Evolutionary conservation across 2,888 invertebrate species (phyloP).

Genomic region (Agonopterix subpropinquella): DNA sequence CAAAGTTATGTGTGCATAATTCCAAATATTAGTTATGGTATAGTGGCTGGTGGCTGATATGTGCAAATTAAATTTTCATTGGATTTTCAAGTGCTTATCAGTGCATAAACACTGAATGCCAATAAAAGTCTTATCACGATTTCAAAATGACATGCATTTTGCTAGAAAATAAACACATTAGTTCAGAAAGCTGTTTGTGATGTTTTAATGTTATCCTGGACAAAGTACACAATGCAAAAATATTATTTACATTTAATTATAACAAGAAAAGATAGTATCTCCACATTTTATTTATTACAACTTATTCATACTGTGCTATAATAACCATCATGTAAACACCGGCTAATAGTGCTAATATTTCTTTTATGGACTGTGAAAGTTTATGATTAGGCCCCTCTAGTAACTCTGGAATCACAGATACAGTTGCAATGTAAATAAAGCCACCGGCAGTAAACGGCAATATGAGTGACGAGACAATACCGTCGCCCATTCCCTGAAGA

Average conservation of each 20-base stretch:
- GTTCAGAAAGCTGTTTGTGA: constrained; percentile 11
- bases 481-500: constrained; percentile 82
- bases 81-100: background rate
- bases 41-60: too few relatives aligned
- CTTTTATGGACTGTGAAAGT: constrained; percentile 91
- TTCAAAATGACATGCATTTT: background rate
- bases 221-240: constrained; percentile 13
- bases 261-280: constrained; percentile 4
- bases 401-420: constrained; percentile 98
- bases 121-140: too few relatives aligned
- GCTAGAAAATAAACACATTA: background rate
- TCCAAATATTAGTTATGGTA: too few relatives aligned
- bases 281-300: constrained; percentile 1
- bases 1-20: too few relatives aligned
- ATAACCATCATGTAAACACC: constrained; percentile 98
- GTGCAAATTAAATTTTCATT: background rate
- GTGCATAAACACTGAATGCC: too few relatives aligned
- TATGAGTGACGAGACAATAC: constrained; percentile 89
- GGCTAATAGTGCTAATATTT: constrained; percentile 89
- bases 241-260: constrained; percentile 14
- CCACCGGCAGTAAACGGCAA: constrained; percentile 99
- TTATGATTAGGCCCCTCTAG: constrained; percentile 88
- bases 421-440: constrained; percentile 99
- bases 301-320: constrained; percentile 82
- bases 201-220: constrained; percentile 7